Evolutionary conservation across 2,797 vertebrate species (phyloP).

Genomic region (Takifugu ocellatus): DNA sequence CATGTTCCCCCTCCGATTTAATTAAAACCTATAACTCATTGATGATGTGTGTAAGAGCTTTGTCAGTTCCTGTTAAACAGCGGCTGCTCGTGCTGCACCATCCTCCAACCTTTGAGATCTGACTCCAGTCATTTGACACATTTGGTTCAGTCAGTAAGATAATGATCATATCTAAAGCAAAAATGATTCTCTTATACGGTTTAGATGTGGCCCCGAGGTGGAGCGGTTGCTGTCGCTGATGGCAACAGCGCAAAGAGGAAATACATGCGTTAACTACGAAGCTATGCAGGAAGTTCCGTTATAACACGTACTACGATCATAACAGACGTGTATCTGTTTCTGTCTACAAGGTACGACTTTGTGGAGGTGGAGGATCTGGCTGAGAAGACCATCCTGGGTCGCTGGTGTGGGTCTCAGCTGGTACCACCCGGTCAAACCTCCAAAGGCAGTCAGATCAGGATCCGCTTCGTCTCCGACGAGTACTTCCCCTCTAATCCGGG

Average conservation of each 20-base stretch:
- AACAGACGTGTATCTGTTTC: conserved; percentile 1
- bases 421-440: conserved; percentile 82
- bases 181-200: too few species aligned
- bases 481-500: conserved; percentile 96
- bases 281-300: too few species aligned
- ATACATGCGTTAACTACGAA: conserved; percentile 6
- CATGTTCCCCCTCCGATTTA: conserved; percentile 12
- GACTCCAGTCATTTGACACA: background rate
- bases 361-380: conserved; percentile 92
- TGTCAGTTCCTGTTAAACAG: conserved; percentile 22
- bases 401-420: conserved; percentile 90
- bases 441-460: conserved; percentile 90
- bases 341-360: conserved; percentile 87
- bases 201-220: too few species aligned
- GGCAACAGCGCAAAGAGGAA: background rate
- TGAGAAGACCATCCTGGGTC: conserved; percentile 85
- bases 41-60: conserved; percentile 13
- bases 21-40: conserved; percentile 49
- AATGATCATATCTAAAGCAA: background rate
- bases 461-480: conserved; percentile 94
- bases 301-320: too few species aligned
- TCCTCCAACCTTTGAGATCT: conserved; percentile 26
- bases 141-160: conserved; percentile 27
- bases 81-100: conserved; percentile 21
- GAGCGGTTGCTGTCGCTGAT: too few species aligned